Conservation (phyloP, 1,140 invertebrate species). For the Penaeus indicus region DNA sequence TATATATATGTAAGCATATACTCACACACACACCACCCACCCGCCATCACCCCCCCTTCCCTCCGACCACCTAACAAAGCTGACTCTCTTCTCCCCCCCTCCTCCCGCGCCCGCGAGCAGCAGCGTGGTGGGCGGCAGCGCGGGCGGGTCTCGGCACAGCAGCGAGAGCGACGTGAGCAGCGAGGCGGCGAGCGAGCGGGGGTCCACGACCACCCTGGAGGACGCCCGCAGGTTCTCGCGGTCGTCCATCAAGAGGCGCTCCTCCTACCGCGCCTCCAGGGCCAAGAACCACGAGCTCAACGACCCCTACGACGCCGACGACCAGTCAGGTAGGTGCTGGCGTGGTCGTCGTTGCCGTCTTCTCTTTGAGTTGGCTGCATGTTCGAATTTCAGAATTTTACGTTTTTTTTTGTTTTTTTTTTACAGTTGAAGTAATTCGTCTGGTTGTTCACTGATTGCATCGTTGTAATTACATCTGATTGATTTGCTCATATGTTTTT, state of each 20-base stretch:
- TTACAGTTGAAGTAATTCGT: too few relatives aligned
- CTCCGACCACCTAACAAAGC: not conserved
- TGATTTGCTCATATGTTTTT: too few relatives aligned
- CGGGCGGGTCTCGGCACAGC: constrained; percentile 69
- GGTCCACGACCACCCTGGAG: constrained; percentile 70
- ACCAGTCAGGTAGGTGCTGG: constrained; percentile 15
- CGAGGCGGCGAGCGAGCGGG: constrained; percentile 72
- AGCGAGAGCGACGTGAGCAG: constrained; percentile 72
- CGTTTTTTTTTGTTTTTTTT: too few relatives aligned
- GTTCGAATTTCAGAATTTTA: too few relatives aligned
- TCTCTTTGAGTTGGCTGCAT: too few relatives aligned
- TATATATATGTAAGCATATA: not conserved
- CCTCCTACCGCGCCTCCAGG: constrained; percentile 67
- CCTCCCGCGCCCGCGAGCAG: not conserved
- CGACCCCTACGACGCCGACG: constrained; percentile 54
- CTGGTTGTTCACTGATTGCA: too few relatives aligned
- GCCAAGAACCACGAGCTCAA: constrained; percentile 43
- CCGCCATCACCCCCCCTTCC: not conserved
- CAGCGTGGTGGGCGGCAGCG: constrained; percentile 39
- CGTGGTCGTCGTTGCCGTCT: too few relatives aligned
- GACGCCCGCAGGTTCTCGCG: constrained; percentile 65
- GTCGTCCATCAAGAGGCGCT: constrained; percentile 57
- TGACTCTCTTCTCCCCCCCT: not conserved
- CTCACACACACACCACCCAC: not conserved
- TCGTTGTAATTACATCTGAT: too few relatives aligned